phyloP scores from a whole-genome alignment of 2,888 invertebrate species.

The Teleogryllus oceanicus region DNA sequence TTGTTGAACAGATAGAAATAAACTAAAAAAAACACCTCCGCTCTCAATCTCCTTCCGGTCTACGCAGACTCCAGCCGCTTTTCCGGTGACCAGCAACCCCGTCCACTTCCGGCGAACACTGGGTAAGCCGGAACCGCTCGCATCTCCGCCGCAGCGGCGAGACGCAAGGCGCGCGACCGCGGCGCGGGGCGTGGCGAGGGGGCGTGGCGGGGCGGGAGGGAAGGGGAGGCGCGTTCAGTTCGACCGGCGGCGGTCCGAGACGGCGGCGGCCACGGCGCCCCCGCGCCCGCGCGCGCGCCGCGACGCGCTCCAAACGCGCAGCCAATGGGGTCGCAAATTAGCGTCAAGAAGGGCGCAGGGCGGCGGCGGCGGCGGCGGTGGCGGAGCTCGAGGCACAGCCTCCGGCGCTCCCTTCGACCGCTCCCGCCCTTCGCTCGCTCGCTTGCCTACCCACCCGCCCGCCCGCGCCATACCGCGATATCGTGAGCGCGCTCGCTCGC shows the following conservation, averaged over 20 bases:
- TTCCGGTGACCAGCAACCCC: too few species aligned
- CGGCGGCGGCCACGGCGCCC: background rate
- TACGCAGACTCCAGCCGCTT: too few species aligned
- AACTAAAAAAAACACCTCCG: too few species aligned
- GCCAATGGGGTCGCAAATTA: conserved; percentile 18
- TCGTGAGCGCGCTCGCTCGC: background rate
- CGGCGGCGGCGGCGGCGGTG: background rate
- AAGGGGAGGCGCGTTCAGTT: background rate
- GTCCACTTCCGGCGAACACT: too few species aligned
- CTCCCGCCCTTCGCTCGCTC: background rate
- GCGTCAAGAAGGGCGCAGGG: conserved; percentile 8
- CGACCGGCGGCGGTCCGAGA: background rate
- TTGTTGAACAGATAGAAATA: too few species aligned
- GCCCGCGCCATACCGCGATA: background rate
- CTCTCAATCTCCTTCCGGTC: too few species aligned
- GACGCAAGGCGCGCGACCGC: too few species aligned
- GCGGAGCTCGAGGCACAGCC: background rate
- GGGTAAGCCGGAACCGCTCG: too few species aligned
- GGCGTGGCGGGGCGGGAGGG: background rate
- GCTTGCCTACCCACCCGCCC: background rate
- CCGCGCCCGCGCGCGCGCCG: background rate
- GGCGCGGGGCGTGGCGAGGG: background rate
- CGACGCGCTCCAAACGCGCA: background rate
- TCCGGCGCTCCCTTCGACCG: background rate
- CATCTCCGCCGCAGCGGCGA: too few species aligned